Conservation (phyloP, 2,888 invertebrate genomes). For the Fragum whitleyi region DNA sequence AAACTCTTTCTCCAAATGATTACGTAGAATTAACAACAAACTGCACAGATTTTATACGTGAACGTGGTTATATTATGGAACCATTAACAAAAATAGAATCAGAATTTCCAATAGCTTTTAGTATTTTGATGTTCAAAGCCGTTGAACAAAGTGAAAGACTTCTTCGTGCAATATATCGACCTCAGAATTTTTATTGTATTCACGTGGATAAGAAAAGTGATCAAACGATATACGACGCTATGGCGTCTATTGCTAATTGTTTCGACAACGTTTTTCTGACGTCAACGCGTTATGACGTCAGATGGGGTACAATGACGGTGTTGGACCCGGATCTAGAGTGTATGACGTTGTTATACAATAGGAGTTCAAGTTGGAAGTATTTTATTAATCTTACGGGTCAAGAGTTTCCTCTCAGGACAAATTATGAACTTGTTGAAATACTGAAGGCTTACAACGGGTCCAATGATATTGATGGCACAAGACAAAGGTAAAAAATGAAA, state of each 20-base stretch:
- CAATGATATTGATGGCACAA: constrained; percentile 77
- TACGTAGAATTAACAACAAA: constrained; percentile 35
- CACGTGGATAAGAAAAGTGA: constrained; percentile 80
- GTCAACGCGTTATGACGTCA: constrained; percentile 65
- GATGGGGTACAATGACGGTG: constrained; percentile 80
- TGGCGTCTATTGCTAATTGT: constrained; percentile 72
- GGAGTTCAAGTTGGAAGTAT: constrained; percentile 79
- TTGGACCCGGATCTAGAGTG: constrained; percentile 81
- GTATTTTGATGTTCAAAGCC: constrained; percentile 78
- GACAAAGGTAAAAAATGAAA: constrained; percentile 63
- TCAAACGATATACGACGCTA: constrained; percentile 65
- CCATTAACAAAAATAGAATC: constrained; percentile 72
- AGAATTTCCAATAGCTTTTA: constrained; percentile 79
- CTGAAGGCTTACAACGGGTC: constrained; percentile 80
- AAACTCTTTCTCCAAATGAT: constrained; percentile 34
- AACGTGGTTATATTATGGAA: constrained; percentile 61
- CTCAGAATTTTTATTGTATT: constrained; percentile 83
- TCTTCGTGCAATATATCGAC: constrained; percentile 80
- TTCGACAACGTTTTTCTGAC: constrained; percentile 81
- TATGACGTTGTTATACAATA: constrained; percentile 73
- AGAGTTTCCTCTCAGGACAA: constrained; percentile 81
- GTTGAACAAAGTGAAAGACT: constrained; percentile 79
- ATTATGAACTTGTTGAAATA: constrained; percentile 80
- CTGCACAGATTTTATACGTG: constrained; percentile 59
- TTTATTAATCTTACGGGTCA: constrained; percentile 82